Percentiles rank a stretch among this genome's conserved stretches.
Conservation (phyloP, 2,888 invertebrate genomes). For the Macrophya alboannulata region DNA sequence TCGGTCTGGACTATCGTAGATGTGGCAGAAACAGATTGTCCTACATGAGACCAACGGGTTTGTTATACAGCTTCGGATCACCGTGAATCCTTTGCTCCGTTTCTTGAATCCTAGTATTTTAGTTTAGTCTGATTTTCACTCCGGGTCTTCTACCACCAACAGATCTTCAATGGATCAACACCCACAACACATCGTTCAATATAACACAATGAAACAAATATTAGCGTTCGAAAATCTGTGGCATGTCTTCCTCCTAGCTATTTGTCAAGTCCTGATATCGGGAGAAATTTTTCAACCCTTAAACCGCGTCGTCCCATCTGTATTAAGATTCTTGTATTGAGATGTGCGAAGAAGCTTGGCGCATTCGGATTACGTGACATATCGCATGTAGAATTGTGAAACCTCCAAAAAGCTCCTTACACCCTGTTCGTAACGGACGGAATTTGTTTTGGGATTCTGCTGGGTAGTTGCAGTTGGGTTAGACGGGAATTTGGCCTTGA, state of each 20-base stretch:
- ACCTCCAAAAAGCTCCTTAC: neutral
- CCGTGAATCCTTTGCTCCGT: neutral
- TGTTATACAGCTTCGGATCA: neutral
- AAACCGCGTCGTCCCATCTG: neutral
- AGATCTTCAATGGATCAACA: neutral
- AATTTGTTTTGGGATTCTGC: slow-evolving; percentile 27
- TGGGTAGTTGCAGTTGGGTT: neutral
- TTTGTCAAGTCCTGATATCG: slow-evolving; percentile 22
- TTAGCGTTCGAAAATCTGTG: neutral
- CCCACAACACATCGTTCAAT: neutral
- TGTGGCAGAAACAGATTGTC: neutral
- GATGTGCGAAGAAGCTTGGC: neutral
- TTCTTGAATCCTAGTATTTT: slow-evolving; percentile 21
- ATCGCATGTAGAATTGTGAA: neutral
- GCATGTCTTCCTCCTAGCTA: neutral
- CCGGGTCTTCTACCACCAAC: neutral
- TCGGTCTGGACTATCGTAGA: neutral
- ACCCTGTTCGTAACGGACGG: neutral
- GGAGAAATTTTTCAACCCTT: slow-evolving; percentile 26
- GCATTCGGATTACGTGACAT: slow-evolving; percentile 12
- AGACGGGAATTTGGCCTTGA: neutral
- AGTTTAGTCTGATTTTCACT: slow-evolving; percentile 19
- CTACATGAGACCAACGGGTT: neutral
- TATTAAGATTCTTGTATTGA: neutral
- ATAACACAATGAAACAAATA: neutral